These are phyloP conservation scores for Xanthorhoe spadicearia DNA, from an alignment of 2,888 invertebrate species.

Conservation along the genomic window DNA sequence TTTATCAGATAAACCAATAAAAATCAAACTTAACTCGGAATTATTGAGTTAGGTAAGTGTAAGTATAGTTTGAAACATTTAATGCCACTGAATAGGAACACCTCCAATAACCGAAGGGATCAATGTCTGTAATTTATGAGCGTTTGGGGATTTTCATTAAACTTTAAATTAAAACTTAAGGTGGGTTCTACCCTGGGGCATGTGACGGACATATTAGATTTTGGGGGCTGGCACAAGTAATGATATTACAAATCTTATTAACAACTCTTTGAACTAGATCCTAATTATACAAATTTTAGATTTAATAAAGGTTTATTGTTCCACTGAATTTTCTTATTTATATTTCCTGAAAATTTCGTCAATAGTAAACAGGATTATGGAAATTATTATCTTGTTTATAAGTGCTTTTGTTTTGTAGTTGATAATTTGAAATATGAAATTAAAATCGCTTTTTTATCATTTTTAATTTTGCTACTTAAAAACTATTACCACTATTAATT, in stretches of 20 bases:
- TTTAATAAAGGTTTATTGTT: too few relatives aligned
- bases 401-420: too few relatives aligned
- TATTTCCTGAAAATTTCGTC: too few relatives aligned
- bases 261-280: not conserved
- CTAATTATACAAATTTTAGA: too few relatives aligned
- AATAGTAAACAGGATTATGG: too few relatives aligned
- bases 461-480: too few relatives aligned
- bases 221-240: not conserved
- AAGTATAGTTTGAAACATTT: slow-evolving; percentile 44
- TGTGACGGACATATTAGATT: not conserved
- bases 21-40: not conserved
- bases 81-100: slow-evolving; percentile 50
- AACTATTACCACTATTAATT: too few relatives aligned
- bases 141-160: slow-evolving; percentile 57
- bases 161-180: slow-evolving; percentile 33
- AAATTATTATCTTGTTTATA: too few relatives aligned
- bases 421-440: too few relatives aligned
- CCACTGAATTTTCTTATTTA: too few relatives aligned
- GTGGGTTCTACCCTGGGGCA: slow-evolving; percentile 1
- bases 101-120: slow-evolving; percentile 54
- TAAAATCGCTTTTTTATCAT: too few relatives aligned
- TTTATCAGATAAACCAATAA: too few relatives aligned
- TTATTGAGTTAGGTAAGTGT: not conserved
- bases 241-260: not conserved
- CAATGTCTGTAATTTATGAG: slow-evolving; percentile 57